phyloP scores from a whole-genome alignment of 2,888 invertebrate genomes.

The Cyclophora albipunctata region DNA sequence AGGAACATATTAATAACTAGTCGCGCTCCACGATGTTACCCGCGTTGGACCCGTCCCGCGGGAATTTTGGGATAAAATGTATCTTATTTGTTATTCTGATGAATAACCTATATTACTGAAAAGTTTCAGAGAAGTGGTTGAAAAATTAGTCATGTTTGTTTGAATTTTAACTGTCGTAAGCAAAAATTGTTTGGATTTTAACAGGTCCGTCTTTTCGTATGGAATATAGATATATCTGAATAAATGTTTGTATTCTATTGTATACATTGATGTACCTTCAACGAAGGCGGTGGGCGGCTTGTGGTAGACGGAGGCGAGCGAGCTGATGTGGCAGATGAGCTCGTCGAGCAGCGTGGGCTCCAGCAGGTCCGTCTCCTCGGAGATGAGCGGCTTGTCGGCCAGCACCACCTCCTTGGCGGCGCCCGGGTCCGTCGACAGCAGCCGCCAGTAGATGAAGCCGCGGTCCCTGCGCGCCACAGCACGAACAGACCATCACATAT shows the following conservation, averaged over 20 bases:
- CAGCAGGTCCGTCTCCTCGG: slow-evolving; percentile 97
- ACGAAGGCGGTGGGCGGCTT: slow-evolving; percentile 99
- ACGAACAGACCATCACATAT: too few species aligned
- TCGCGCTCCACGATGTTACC: not conserved
- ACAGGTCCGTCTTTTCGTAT: too few species aligned
- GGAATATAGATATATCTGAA: too few species aligned
- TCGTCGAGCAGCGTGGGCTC: slow-evolving; percentile 98
- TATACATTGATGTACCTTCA: slow-evolving; percentile 77
- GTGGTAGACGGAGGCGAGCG: slow-evolving; percentile 98
- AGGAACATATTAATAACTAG: not conserved
- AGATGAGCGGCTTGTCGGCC: slow-evolving; percentile 98
- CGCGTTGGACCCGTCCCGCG: too few species aligned
- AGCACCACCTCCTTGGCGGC: slow-evolving; percentile 99
- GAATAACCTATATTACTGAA: not conserved
- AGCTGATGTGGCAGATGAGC: slow-evolving; percentile 98
- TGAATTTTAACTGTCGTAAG: too few species aligned
- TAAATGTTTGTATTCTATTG: too few species aligned
- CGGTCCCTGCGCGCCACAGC: slow-evolving; percentile 81
- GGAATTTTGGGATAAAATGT: too few species aligned
- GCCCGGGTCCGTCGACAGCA: slow-evolving; percentile 98
- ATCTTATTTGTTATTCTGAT: too few species aligned
- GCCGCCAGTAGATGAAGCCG: slow-evolving; percentile 99
- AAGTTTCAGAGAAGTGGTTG: too few species aligned
- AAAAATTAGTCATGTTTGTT: too few species aligned
- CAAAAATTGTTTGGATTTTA: too few species aligned